Percentiles rank a stretch among this genome's conserved stretches.
Conservation (phyloP, 2,888 invertebrate species). For the Parnassius smintheus region DNA sequence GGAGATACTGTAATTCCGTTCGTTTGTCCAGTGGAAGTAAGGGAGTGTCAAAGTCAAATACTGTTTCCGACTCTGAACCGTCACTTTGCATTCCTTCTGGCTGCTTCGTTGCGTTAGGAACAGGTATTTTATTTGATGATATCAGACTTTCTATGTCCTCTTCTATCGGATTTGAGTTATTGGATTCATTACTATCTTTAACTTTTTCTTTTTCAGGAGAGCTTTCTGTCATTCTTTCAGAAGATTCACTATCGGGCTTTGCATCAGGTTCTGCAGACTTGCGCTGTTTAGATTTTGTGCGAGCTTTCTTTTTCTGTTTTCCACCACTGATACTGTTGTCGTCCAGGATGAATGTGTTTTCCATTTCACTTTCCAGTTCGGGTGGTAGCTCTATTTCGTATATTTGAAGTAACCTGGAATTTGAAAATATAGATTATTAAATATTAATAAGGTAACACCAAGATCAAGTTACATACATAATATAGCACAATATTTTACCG, state of each 20-base stretch:
- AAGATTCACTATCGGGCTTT: conserved; percentile 61
- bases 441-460: no score
- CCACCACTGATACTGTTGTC: conserved; percentile 46
- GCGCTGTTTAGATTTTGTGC: conserved; percentile 65
- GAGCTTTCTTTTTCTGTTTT: conserved; percentile 67
- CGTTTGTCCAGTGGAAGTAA: conserved; percentile 66
- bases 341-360: conserved; percentile 54
- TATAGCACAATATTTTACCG: no score
- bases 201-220: conserved; percentile 61
- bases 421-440: neutral
- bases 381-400: conserved; percentile 86
- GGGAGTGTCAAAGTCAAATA: conserved; percentile 57
- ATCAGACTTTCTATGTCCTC: conserved; percentile 77
- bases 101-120: conserved; percentile 57
- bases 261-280: conserved; percentile 61
- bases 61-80: conserved; percentile 54
- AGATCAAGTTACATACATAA: no score
- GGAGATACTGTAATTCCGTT: conserved; percentile 69
- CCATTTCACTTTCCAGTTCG: conserved; percentile 71
- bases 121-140: conserved; percentile 73
- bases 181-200: conserved; percentile 36
- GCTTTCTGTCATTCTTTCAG: conserved; percentile 59
- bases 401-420: conserved; percentile 85
- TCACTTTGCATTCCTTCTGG: conserved; percentile 52
- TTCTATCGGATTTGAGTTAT: conserved; percentile 47